Conservation (phyloP, 1,140 invertebrate species). For the Tetramorium alpestre region DNA sequence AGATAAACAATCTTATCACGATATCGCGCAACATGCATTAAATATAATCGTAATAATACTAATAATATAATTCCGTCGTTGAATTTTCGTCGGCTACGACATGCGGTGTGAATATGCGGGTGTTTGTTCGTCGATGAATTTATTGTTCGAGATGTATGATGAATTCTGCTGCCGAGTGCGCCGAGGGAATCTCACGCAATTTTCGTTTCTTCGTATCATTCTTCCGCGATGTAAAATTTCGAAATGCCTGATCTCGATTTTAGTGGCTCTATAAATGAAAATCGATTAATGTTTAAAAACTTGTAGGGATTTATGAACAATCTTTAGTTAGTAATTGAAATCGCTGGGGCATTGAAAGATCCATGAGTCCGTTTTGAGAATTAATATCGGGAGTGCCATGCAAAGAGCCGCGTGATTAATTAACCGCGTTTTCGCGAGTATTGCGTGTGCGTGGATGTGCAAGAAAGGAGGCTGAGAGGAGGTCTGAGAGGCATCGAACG, state of each 20-base stretch:
- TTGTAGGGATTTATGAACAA: too few relatives aligned
- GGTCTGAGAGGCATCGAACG: not conserved
- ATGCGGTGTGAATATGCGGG: not conserved
- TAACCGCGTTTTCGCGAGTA: not conserved
- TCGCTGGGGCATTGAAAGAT: too few relatives aligned
- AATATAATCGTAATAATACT: not conserved
- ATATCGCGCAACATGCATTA: not conserved
- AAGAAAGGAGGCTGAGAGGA: not conserved
- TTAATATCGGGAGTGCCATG: not conserved
- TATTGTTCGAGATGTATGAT: not conserved
- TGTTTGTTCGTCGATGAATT: not conserved
- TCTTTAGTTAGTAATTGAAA: too few relatives aligned
- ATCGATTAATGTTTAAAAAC: too few relatives aligned
- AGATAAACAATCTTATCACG: too few relatives aligned
- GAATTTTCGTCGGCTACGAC: not conserved
- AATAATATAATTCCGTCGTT: not conserved
- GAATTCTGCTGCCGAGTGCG: not conserved
- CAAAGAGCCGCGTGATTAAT: not conserved
- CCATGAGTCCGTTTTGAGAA: too few relatives aligned
- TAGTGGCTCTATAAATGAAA: too few relatives aligned
- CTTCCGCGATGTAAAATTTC: not conserved
- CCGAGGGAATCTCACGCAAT: not conserved
- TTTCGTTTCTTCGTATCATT: not conserved
- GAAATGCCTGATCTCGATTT: not conserved
- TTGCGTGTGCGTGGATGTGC: not conserved